These are phyloP conservation scores for Drosophila ironensis DNA, from an alignment of 1,140 invertebrate genomes.

Conservation along the genomic window DNA sequence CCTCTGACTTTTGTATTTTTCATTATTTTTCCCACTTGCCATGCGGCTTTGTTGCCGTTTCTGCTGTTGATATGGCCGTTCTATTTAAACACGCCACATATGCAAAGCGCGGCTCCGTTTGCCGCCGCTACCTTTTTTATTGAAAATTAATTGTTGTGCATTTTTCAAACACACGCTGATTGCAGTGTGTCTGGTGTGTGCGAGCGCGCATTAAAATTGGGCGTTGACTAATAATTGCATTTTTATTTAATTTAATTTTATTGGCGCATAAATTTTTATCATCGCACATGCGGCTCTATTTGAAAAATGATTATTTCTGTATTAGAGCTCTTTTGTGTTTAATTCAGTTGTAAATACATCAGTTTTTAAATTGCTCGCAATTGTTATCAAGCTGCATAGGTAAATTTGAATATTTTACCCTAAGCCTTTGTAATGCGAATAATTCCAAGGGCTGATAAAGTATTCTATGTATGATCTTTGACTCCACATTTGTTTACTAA, in stretches of 20 bases:
- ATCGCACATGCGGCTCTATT: neutral
- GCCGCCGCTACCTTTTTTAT: constrained; percentile 33
- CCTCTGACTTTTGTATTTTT: constrained; percentile 29
- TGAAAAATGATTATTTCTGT: constrained; percentile 36
- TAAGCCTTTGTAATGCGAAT: too few relatives aligned
- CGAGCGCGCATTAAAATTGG: constrained; percentile 34
- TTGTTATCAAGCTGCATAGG: too few relatives aligned
- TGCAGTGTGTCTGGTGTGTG: neutral
- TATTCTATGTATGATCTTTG: too few relatives aligned
- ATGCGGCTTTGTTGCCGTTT: constrained; percentile 10
- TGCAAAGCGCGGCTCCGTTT: constrained; percentile 14
- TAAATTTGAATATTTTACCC: too few relatives aligned
- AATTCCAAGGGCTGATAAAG: too few relatives aligned
- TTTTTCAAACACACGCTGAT: constrained; percentile 39
- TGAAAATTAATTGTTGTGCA: constrained; percentile 50
- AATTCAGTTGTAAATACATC: neutral
- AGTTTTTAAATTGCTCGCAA: neutral
- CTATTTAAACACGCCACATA: constrained; percentile 39
- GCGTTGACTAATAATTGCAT: constrained; percentile 42
- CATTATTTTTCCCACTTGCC: constrained; percentile 41
- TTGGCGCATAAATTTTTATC: constrained; percentile 32
- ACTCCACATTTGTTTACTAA: too few relatives aligned
- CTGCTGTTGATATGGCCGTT: constrained; percentile 16
- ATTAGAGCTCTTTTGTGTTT: constrained; percentile 10
- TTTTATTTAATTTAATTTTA: constrained; percentile 50